Conservation (phyloP, 1,140 invertebrate species). For the Phortica variegata region DNA sequence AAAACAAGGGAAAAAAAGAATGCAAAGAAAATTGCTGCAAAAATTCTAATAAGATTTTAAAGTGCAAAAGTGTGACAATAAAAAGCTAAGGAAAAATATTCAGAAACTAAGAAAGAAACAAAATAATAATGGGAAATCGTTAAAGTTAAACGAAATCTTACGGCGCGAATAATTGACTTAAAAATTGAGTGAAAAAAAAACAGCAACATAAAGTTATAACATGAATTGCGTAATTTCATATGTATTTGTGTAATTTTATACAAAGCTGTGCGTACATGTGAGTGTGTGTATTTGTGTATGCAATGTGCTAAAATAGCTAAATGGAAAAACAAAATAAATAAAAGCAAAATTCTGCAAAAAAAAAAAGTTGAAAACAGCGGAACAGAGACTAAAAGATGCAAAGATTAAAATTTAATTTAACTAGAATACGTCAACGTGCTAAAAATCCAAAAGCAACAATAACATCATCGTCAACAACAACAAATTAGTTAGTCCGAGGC, state of each 20-base stretch:
- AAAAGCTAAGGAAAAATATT: too few relatives aligned
- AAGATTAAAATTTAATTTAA: conserved; percentile 28
- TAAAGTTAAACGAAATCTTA: too few relatives aligned
- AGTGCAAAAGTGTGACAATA: conserved; percentile 1
- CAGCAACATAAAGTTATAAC: too few relatives aligned
- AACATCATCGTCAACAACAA: background rate
- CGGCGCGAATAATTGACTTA: too few relatives aligned
- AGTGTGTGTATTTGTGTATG: background rate
- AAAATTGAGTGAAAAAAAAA: too few relatives aligned
- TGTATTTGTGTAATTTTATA: background rate
- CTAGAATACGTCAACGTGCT: background rate
- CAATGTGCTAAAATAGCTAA: background rate
- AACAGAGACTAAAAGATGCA: conserved; percentile 20
- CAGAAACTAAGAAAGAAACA: background rate
- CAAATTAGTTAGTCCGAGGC: too few relatives aligned
- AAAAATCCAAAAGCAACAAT: background rate
- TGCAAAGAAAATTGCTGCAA: background rate
- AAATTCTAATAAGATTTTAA: background rate
- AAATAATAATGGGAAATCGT: background rate
- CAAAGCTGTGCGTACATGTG: too few relatives aligned
- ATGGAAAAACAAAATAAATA: conserved; percentile 4
- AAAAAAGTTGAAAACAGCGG: conserved; percentile 17
- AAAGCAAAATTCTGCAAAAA: conserved; percentile 9
- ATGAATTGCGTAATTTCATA: conserved; percentile 42
- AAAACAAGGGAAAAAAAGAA: too few relatives aligned